Conservation (phyloP, 1,140 invertebrate species). For the Drosophila pseudoananassae region DNA sequence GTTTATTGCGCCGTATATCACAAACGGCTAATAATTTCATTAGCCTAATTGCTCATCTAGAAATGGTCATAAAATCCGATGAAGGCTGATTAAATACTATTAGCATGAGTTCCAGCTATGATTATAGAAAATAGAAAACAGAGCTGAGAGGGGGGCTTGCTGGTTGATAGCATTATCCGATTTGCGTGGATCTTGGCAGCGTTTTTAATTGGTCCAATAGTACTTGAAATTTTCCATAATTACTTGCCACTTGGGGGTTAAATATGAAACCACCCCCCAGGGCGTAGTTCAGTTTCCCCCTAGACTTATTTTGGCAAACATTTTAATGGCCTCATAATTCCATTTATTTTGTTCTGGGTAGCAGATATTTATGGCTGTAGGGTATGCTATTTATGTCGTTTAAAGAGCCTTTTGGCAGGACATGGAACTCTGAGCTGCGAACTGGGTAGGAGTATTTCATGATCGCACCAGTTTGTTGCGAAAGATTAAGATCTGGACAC, state of each 20-base stretch:
- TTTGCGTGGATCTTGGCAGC: conserved; percentile 2
- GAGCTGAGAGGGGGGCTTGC: neutral
- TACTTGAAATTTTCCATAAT: neutral
- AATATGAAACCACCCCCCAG: conserved; percentile 9
- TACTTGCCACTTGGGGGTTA: neutral
- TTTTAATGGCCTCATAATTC: conserved; percentile 63
- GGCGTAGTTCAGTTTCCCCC: conserved; percentile 3
- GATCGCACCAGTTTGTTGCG: conserved; percentile 40
- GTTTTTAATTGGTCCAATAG: neutral
- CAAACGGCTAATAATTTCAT: conserved; percentile 55
- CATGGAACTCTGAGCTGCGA: neutral
- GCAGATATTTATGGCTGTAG: conserved; percentile 48
- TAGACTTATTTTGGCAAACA: conserved; percentile 35
- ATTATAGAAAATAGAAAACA: conserved; percentile 1
- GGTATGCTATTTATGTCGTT: conserved; percentile 56
- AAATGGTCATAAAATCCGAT: conserved; percentile 36
- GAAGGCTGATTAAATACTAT: conserved; percentile 42
- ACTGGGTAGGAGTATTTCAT: conserved; percentile 23
- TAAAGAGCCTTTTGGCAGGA: conserved; percentile 1
- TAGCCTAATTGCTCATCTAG: conserved; percentile 56
- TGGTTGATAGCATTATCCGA: neutral
- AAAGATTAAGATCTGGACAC: conserved; percentile 41
- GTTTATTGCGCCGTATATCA: conserved; percentile 47
- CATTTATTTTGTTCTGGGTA: conserved; percentile 43
- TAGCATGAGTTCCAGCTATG: conserved; percentile 18